Evolutionary conservation across 2,888 invertebrate genomes (phyloP).

Genomic region (Vesta saturnalis): DNA sequence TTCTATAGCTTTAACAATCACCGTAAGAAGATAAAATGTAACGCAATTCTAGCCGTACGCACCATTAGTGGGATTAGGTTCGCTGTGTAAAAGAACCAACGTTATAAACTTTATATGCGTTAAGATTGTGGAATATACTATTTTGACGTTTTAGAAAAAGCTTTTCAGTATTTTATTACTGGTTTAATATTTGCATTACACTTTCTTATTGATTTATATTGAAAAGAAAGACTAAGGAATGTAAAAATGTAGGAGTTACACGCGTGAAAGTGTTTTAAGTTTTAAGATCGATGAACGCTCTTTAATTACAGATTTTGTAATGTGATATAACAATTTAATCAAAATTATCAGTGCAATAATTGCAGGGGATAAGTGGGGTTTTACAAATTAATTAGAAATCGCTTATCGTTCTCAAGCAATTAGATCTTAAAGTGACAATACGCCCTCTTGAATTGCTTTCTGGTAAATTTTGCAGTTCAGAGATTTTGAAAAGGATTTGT

Average conservation of each 20-base stretch:
- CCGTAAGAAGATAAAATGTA: constrained; percentile 3
- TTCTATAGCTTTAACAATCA: not conserved
- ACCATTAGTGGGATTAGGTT: constrained; percentile 11
- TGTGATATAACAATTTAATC: too few relatives aligned
- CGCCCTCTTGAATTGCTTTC: not conserved
- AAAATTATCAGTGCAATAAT: too few relatives aligned
- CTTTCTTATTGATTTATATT: not conserved
- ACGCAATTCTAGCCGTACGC: constrained; percentile 6
- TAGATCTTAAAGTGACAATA: not conserved
- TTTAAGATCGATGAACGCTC: too few relatives aligned
- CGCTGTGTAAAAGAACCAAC: constrained; percentile 1
- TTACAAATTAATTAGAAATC: not conserved
- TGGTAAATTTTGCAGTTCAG: not conserved
- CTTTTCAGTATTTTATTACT: not conserved
- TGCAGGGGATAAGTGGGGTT: too few relatives aligned
- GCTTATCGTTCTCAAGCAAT: not conserved
- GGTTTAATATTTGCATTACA: not conserved
- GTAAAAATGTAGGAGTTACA: too few relatives aligned
- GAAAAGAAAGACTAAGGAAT: not conserved
- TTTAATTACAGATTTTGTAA: too few relatives aligned
- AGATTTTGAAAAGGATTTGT: not conserved
- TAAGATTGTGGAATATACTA: not conserved
- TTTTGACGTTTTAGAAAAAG: not conserved
- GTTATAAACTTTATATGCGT: constrained; percentile 1
- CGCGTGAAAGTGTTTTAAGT: too few relatives aligned